Conservation (phyloP, 1,140 invertebrate species). For the Whitmania pigra region DNA sequence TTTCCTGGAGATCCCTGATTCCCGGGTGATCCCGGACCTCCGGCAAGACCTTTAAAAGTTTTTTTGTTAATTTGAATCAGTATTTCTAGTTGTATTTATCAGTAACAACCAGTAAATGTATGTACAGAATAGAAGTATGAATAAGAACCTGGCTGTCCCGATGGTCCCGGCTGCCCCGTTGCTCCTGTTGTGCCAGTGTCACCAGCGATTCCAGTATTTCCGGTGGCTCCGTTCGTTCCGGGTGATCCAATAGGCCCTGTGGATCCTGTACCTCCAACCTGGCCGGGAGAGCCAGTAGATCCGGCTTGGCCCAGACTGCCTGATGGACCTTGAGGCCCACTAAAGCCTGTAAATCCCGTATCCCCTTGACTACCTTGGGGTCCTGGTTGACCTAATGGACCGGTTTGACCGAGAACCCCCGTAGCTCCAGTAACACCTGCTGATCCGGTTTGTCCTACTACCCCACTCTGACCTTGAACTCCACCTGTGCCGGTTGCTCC, state of each 20-base stretch:
- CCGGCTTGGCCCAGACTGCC: slow-evolving; percentile 13
- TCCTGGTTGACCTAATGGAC: slow-evolving; percentile 7
- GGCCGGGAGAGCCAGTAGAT: slow-evolving; percentile 9
- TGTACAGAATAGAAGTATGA: not conserved
- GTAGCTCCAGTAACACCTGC: slow-evolving; percentile 12
- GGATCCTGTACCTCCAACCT: not conserved
- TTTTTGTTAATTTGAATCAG: not conserved
- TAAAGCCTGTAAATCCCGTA: slow-evolving; percentile 15
- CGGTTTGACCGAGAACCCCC: slow-evolving; percentile 11
- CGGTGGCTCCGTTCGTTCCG: not conserved
- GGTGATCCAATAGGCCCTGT: not conserved
- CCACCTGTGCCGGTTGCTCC: not conserved
- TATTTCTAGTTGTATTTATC: not conserved
- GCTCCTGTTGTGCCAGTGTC: no score
- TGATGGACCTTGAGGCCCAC: slow-evolving; percentile 11
- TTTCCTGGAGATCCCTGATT: slow-evolving; percentile 5
- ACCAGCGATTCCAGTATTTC: no score
- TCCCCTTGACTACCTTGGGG: slow-evolving; percentile 16
- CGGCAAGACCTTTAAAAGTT: not conserved
- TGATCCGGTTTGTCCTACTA: slow-evolving; percentile 7
- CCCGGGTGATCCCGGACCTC: slow-evolving; percentile 4
- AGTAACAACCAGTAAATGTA: no score
- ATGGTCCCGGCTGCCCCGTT: not conserved
- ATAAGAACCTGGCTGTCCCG: not conserved
- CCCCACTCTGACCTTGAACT: slow-evolving; percentile 2